Conservation (phyloP, 2,888 invertebrate genomes). For the Sesia bembeciformis region DNA sequence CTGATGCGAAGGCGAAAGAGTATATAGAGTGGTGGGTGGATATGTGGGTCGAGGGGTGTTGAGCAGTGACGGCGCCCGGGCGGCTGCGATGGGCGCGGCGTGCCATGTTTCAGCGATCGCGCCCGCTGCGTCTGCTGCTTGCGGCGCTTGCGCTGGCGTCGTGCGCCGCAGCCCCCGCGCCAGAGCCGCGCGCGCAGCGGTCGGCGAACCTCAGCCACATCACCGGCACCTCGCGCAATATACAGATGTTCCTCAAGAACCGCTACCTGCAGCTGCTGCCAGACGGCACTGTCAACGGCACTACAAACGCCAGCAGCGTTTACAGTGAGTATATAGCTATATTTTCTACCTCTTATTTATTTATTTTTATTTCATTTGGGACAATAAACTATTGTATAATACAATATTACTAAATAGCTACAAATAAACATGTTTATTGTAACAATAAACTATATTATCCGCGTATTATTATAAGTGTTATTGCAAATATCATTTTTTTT, state of each 20-base stretch:
- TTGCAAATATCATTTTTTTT: background rate
- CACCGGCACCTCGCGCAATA: slow-evolving; percentile 85
- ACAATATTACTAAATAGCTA: no score
- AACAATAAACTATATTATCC: no score
- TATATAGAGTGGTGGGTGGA: background rate
- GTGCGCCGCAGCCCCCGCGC: slow-evolving; percentile 67
- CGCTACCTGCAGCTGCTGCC: slow-evolving; percentile 87
- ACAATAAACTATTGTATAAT: background rate
- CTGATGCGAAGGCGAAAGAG: background rate
- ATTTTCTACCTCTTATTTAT: background rate
- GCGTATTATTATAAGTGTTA: no score
- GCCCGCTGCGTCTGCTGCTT: slow-evolving; percentile 69
- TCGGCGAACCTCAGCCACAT: slow-evolving; percentile 87
- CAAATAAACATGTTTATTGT: no score
- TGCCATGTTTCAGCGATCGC: slow-evolving; percentile 67
- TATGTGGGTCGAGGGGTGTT: slow-evolving; percentile 43
- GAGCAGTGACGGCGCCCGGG: slow-evolving; percentile 70
- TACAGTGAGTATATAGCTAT: slow-evolving; percentile 80
- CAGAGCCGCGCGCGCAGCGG: slow-evolving; percentile 80
- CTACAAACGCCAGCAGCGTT: slow-evolving; percentile 84
- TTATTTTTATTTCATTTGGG: background rate
- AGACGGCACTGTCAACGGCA: slow-evolving; percentile 90
- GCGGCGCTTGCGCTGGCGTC: slow-evolving; percentile 70
- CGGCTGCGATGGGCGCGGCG: slow-evolving; percentile 72
- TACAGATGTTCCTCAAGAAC: slow-evolving; percentile 89